These are phyloP conservation scores for Dromius quadrimaculatus DNA, from an alignment of 2,888 invertebrate species.

Conservation along the genomic window DNA sequence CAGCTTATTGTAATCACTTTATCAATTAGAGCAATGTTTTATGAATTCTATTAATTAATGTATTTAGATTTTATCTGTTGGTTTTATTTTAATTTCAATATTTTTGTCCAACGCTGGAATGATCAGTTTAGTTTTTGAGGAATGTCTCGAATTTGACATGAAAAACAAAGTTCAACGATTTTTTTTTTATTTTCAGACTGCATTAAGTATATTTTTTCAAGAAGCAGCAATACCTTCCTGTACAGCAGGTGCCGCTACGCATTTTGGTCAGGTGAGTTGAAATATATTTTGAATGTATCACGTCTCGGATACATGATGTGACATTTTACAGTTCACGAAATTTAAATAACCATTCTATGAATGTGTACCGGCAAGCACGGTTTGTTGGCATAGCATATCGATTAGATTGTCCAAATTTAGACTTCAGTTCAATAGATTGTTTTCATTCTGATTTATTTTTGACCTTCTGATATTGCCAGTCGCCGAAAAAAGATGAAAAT, in stretches of 20 bases:
- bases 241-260: slow-evolving; percentile 80
- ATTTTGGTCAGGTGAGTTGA: slow-evolving; percentile 82
- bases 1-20: slow-evolving; percentile 27
- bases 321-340: slow-evolving; percentile 36
- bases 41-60: not conserved
- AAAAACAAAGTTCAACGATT: not conserved
- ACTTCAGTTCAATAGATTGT: slow-evolving; percentile 51
- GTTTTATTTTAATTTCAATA: slow-evolving; percentile 8
- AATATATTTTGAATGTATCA: slow-evolving; percentile 18
- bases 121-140: slow-evolving; percentile 19
- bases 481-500: not conserved
- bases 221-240: slow-evolving; percentile 87
- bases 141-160: slow-evolving; percentile 7
- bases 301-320: slow-evolving; percentile 24
- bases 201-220: slow-evolving; percentile 95
- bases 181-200: slow-evolving; percentile 77
- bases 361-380: slow-evolving; percentile 28
- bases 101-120: not conserved
- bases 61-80: not conserved
- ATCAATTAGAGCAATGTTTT: not conserved
- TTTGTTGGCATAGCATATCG: slow-evolving; percentile 49
- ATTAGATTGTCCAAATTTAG: slow-evolving; percentile 53
- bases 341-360: slow-evolving; percentile 23
- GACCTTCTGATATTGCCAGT: slow-evolving; percentile 12
- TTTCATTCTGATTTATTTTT: slow-evolving; percentile 44